Evolutionary conservation across 2,888 invertebrate genomes (phyloP), one percentile per base, ranked within the genome.

Genomic region (Atrina japonica): DNA sequence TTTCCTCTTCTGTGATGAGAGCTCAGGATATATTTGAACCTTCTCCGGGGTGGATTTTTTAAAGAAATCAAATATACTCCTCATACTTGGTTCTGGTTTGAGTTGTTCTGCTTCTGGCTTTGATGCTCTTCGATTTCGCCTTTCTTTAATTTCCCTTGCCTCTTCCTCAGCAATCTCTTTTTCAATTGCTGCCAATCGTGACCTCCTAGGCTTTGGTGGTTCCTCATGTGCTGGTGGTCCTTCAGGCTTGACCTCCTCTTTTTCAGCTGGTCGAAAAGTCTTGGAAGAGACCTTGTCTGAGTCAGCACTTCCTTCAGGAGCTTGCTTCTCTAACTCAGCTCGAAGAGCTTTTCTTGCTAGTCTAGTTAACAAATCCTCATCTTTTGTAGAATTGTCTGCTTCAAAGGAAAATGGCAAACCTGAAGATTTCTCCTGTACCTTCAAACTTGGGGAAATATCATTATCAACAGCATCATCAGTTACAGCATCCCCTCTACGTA

Each of bases 31-130:
- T 30, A 68, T 47, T 43, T 68, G 52, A 9, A 40, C 41, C 29
- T 27, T 49, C 41, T 68, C 68, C 9, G 68, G 68, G 21, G 68
- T 45, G 14, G 61, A 30, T 40, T 61, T 63, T 35, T 55, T 68
- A 30, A 68, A 68, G 47, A 68, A 68, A 27, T 68, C 68, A 68
- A 68, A 68, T 47, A 68, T 68, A 68, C 68, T 68, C 55, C 68
- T 68, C 68, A 68, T 68, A 27, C 61, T 61, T 7, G 61, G 61
- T 47, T 63, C 68, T 29, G 47, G 27, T 29, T 68, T 68, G 11
- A 53, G 41, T 18, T 61, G 61, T 47, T 45, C 55, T 11, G 52
- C 18, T 30, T 61, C 55, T 35, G 53, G 61, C 55, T 30, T 49
- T 30, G 27, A 29, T n/a, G 45, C 49, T 11, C 43, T 47, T 16